Evolutionary conservation across 2,888 invertebrate species (phyloP).

Genomic region (Omphaloscelis lunosa): DNA sequence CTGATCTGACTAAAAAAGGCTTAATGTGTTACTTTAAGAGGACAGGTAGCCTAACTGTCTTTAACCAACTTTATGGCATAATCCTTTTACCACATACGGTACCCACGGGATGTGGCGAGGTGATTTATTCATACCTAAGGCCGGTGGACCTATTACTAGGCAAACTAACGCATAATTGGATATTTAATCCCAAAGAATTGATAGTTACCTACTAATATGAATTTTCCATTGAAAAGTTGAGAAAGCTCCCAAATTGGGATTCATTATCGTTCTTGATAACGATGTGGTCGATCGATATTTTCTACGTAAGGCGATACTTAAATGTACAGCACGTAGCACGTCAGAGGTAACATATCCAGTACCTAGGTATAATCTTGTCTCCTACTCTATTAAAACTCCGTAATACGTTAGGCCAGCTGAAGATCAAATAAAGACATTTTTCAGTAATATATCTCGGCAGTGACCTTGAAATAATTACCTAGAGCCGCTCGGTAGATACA

Average conservation of each 20-base stretch:
- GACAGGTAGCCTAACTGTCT: neutral
- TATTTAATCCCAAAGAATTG: neutral
- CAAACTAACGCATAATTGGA: slow-evolving; percentile 15
- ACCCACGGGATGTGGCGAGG: slow-evolving; percentile 3
- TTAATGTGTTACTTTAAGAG: slow-evolving; percentile 17
- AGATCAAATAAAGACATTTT: too few species aligned
- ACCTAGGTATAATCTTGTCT: too few species aligned
- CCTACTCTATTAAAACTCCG: too few species aligned
- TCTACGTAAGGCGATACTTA: too few species aligned
- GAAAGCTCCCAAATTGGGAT: neutral
- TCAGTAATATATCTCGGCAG: too few species aligned
- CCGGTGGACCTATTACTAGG: slow-evolving; percentile 1
- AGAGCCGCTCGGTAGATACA: too few species aligned
- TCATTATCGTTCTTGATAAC: too few species aligned
- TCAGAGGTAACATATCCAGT: too few species aligned
- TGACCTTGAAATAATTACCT: too few species aligned
- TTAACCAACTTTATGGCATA: slow-evolving; percentile 27
- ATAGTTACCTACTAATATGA: neutral
- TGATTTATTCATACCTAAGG: slow-evolving; percentile 32
- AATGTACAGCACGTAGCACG: too few species aligned
- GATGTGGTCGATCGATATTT: too few species aligned
- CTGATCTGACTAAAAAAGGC: slow-evolving; percentile 26
- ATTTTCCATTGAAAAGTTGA: neutral
- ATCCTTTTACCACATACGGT: slow-evolving; percentile 3
- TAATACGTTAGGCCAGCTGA: too few species aligned